These are phyloP conservation scores for Pseudanteris insignis DNA, from an alignment of 2,888 invertebrate species.

Conservation along the genomic window DNA sequence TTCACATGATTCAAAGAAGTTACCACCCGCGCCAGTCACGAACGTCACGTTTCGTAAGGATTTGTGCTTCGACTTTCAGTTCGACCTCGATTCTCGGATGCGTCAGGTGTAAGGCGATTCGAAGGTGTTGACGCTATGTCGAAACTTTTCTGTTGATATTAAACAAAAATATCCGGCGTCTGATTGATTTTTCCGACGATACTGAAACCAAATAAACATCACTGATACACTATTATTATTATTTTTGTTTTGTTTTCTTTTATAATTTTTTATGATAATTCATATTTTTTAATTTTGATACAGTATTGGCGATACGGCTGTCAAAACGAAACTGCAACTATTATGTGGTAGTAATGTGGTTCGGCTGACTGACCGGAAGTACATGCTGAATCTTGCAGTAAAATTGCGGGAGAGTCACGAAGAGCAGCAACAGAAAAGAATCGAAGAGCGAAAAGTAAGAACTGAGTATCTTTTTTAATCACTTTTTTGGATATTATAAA, in stretches of 20 bases:
- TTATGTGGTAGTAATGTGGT: slow-evolving; percentile 77
- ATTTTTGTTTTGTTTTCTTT: no score
- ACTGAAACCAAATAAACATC: no score
- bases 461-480: not conserved
- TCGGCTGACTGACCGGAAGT: slow-evolving; percentile 74
- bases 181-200: no score
- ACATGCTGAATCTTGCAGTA: slow-evolving; percentile 74
- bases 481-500: not conserved
- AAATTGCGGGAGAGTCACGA: slow-evolving; percentile 74
- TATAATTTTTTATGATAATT: no score
- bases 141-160: not conserved
- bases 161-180: no score
- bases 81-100: slow-evolving; percentile 42
- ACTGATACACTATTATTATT: no score
- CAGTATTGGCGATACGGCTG: slow-evolving; percentile 74
- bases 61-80: slow-evolving; percentile 36
- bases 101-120: slow-evolving; percentile 37
- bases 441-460: slow-evolving; percentile 71
- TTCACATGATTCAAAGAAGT: slow-evolving; percentile 34
- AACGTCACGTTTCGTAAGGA: slow-evolving; percentile 43
- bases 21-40: slow-evolving; percentile 45
- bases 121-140: slow-evolving; percentile 21
- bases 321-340: slow-evolving; percentile 74
- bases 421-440: slow-evolving; percentile 73
- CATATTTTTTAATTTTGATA: no score